A percentile compares a stretch with the other conserved stretches of the same genome.
These are phyloP conservation scores for Centropristis striata DNA, from an alignment of 2,113 vertebrate genomes.

Conservation along the genomic window DNA sequence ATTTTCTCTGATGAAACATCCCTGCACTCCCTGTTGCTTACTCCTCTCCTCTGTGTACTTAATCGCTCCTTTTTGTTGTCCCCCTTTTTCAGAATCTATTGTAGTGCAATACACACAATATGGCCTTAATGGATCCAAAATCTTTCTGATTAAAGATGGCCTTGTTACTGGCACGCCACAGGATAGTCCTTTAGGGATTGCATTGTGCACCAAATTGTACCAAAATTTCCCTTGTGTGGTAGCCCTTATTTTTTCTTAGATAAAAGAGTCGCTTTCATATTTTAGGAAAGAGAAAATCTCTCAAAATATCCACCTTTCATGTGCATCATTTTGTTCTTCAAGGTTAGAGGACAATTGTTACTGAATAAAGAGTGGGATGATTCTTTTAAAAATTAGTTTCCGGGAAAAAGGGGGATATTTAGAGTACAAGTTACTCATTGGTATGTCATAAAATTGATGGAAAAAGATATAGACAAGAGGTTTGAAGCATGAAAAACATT, in stretches of 20 bases:
- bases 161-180: constrained; percentile 51
- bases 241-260: constrained; percentile 53
- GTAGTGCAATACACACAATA: constrained; percentile 53
- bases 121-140: constrained; percentile 57
- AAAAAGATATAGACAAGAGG: background rate
- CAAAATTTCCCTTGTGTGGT: constrained; percentile 48
- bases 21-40: constrained; percentile 28
- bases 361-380: constrained; percentile 44
- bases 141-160: constrained; percentile 59
- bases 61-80: constrained; percentile 39
- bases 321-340: constrained; percentile 63
- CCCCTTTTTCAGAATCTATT: constrained; percentile 24
- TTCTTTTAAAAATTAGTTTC: constrained; percentile 41
- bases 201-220: constrained; percentile 54
- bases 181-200: constrained; percentile 51
- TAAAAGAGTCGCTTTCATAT: constrained; percentile 62
- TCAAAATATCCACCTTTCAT: constrained; percentile 61
- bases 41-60: constrained; percentile 31
- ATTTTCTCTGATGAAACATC: constrained; percentile 17
- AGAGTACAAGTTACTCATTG: constrained; percentile 27
- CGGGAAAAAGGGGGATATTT: constrained; percentile 22
- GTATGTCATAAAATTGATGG: constrained; percentile 19
- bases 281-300: constrained; percentile 50
- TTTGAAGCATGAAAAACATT: constrained; percentile 18
- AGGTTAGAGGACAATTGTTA: constrained; percentile 67